These are phyloP conservation scores for Odontesthes bonariensis DNA, from an alignment of 2,113 vertebrate genomes.

Conservation along the genomic window DNA sequence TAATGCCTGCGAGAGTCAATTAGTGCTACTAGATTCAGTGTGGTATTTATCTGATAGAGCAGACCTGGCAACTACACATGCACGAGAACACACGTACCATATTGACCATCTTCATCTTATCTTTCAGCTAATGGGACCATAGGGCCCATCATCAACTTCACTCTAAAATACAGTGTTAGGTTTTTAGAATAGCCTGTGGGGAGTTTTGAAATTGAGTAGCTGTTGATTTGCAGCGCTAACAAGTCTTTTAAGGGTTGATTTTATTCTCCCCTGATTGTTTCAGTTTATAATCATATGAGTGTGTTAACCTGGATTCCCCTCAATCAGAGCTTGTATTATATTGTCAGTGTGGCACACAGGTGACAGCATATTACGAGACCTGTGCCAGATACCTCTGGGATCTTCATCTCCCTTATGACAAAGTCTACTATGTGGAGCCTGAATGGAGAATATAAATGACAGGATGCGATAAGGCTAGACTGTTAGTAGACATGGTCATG, in stretches of 20 bases:
- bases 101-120: conserved; percentile 78
- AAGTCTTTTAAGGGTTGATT: conserved; percentile 68
- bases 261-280: conserved; percentile 44
- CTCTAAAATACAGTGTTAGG: conserved; percentile 48
- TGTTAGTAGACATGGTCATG: conserved; percentile 75
- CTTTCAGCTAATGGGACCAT: conserved; percentile 73
- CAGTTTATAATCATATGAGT: conserved; percentile 38
- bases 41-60: conserved; percentile 77
- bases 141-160: conserved; percentile 73
- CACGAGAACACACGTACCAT: conserved; percentile 47
- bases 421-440: conserved; percentile 62
- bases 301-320: conserved; percentile 69
- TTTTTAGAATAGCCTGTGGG: conserved; percentile 60
- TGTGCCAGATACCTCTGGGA: conserved; percentile 75
- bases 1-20: conserved; percentile 85
- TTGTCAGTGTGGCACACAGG: conserved; percentile 57
- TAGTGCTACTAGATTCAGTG: conserved; percentile 78
- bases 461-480: conserved; percentile 73
- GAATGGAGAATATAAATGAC: conserved; percentile 75
- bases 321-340: conserved; percentile 59
- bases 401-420: conserved; percentile 71
- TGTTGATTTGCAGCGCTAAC: conserved; percentile 74
- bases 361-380: conserved; percentile 72
- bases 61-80: conserved; percentile 58
- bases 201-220: conserved; percentile 74